phyloP scores from a whole-genome alignment of 64 coral and sea anemone genomes.

The Trachythela sp. region DNA sequence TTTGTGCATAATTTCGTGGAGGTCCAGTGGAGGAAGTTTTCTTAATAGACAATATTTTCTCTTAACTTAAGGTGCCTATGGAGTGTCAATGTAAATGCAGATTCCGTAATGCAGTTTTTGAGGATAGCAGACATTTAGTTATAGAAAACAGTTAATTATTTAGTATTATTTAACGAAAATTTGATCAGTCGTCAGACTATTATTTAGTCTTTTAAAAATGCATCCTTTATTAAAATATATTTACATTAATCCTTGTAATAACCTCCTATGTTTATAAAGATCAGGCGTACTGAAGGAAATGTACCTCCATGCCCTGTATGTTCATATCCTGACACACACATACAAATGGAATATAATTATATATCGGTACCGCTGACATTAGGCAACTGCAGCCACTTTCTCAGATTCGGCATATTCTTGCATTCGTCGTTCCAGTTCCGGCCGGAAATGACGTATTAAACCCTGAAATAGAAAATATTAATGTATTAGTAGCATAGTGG shows the following conservation, averaged over 20 bases:
- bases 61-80: not conserved
- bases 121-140: not conserved
- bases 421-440: constrained; percentile 4
- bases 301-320: too few relatives aligned
- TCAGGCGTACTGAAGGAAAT: too few relatives aligned
- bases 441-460: constrained; percentile 11
- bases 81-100: not conserved
- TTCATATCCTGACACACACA: too few relatives aligned
- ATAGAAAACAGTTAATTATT: not conserved
- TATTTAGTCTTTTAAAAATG: too few relatives aligned
- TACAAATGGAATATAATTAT: not conserved
- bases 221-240: too few relatives aligned
- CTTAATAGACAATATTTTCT: not conserved
- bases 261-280: too few relatives aligned
- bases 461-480: not conserved
- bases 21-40: not conserved
- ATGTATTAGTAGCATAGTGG: too few relatives aligned
- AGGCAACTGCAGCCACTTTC: constrained; percentile 1
- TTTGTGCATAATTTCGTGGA: not conserved
- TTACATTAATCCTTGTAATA: too few relatives aligned
- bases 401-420: not conserved
- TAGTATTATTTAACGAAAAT: too few relatives aligned
- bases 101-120: not conserved
- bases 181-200: too few relatives aligned
- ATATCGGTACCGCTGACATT: not conserved